phyloP scores from a whole-genome alignment of 2,888 invertebrate species.

The Drosophila meridionalis region DNA sequence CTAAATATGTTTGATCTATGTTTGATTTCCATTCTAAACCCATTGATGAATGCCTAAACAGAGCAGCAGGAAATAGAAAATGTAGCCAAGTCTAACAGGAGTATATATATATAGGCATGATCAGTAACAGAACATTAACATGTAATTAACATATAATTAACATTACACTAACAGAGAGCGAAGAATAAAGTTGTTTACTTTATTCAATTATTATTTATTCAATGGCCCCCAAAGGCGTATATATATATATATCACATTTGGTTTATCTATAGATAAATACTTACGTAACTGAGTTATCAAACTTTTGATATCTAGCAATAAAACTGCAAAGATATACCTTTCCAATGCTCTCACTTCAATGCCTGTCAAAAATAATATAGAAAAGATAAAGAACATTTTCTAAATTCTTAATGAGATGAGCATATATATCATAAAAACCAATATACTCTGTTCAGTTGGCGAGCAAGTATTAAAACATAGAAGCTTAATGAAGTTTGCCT shows the following conservation, averaged over 20 bases:
- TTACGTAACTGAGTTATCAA: background rate
- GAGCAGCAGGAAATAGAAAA: no score
- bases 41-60: background rate
- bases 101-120: background rate
- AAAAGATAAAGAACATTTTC: background rate
- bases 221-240: background rate
- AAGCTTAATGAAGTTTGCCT: background rate
- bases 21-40: background rate
- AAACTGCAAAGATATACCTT: background rate
- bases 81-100: no score
- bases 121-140: no score
- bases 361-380: background rate
- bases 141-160: no score
- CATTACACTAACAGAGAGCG: no score
- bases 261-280: slow-evolving; percentile 1
- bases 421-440: no score
- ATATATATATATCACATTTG: background rate
- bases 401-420: no score
- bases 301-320: background rate
- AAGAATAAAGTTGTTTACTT: no score
- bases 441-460: background rate
- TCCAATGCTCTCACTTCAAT: background rate
- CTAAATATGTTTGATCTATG: no score
- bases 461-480: background rate
- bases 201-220: no score